Percentiles rank a stretch among this genome's conserved stretches.
Evolutionary conservation across 2,113 vertebrate species (phyloP).

Genomic region (Panthera tigris): DNA sequence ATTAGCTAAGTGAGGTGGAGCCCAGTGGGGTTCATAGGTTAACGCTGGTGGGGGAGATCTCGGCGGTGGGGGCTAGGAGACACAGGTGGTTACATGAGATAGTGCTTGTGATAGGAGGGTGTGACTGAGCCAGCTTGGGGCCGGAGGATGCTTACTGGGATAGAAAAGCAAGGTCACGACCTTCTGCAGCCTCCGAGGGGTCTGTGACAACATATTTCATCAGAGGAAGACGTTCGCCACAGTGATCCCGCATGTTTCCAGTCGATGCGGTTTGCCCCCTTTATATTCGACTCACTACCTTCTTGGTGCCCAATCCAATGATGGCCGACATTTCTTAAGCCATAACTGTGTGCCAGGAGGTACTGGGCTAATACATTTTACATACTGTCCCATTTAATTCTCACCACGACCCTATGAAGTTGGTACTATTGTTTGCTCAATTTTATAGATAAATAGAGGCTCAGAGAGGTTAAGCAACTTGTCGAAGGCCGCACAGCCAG

Average conservation of each 20-base stretch:
- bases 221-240: not conserved
- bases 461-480: constrained; percentile 17
- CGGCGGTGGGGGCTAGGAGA: no score
- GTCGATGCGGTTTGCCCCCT: not conserved
- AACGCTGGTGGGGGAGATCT: not conserved
- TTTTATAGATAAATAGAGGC: not conserved
- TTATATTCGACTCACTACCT: not conserved
- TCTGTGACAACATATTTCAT: not conserved
- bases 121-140: not conserved
- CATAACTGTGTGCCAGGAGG: not conserved
- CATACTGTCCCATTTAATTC: not conserved
- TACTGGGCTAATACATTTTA: not conserved
- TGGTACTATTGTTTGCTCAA: not conserved
- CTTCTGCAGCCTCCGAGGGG: not conserved
- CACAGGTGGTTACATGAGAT: not conserved
- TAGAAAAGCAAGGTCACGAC: constrained; percentile 34
- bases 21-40: constrained; percentile 27
- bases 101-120: not conserved
- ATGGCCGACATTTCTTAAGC: not conserved
- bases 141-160: not conserved
- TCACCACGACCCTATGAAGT: not conserved
- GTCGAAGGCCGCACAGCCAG: not conserved
- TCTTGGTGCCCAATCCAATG: not conserved
- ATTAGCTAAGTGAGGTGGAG: constrained; percentile 70
- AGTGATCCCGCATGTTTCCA: not conserved